Conservation (phyloP, 2,888 invertebrate species). For the Rhyacophila evoluta region DNA sequence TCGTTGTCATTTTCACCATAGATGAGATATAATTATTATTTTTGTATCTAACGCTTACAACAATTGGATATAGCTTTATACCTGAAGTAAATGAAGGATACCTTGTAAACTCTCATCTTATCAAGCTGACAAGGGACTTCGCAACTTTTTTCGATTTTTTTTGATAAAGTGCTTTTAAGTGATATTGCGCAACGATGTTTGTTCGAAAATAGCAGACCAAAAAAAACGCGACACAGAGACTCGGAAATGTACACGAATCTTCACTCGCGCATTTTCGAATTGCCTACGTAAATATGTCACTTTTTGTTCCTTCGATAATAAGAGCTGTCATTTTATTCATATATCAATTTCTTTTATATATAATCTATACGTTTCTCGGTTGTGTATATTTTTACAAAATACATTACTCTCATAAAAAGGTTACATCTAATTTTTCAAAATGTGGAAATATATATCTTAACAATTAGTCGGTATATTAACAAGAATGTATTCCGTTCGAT, state of each 20-base stretch:
- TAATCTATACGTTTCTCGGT: too few relatives aligned
- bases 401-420: too few relatives aligned
- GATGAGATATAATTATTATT: too few relatives aligned
- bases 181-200: not conserved
- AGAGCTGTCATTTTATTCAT: constrained; percentile 11
- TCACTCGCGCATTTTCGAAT: not conserved
- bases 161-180: constrained; percentile 9
- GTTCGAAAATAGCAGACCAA: not conserved
- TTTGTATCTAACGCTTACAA: not conserved
- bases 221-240: not conserved
- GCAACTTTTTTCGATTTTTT: not conserved
- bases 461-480: too few relatives aligned
- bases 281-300: not conserved
- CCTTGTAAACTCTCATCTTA: not conserved
- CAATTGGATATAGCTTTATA: not conserved
- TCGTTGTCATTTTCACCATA: too few relatives aligned
- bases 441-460: too few relatives aligned
- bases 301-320: constrained; percentile 22
- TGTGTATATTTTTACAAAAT: too few relatives aligned
- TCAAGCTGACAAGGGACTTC: not conserved
- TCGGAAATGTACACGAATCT: not conserved
- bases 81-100: not conserved
- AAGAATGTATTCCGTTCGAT: too few relatives aligned
- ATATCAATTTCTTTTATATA: constrained; percentile 13
- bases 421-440: too few relatives aligned